Evolutionary conservation across 2,797 vertebrate genomes (phyloP).

Genomic region (Chiroxiphia lanceolata): DNA sequence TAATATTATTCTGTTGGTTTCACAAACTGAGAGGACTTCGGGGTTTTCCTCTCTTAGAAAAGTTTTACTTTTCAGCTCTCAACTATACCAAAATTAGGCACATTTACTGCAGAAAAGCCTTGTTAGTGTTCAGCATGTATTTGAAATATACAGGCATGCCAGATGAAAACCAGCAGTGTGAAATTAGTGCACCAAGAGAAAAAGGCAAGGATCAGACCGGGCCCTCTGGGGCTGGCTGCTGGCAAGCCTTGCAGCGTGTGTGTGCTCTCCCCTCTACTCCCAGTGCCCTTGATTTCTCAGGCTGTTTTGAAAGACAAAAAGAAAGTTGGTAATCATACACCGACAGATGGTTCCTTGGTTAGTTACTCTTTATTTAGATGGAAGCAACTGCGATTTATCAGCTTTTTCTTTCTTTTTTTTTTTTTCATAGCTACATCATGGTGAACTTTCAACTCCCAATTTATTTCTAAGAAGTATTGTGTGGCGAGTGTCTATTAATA

Average conservation of each 20-base stretch:
- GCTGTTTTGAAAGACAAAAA: constrained; percentile 68
- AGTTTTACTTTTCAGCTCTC: neutral
- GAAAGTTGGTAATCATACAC: constrained; percentile 69
- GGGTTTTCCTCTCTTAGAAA: neutral
- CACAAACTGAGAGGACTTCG: constrained; percentile 1
- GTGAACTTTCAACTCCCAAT: constrained; percentile 50
- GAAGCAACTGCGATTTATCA: constrained; percentile 58
- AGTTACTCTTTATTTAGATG: constrained; percentile 64
- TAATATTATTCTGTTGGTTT: constrained; percentile 46
- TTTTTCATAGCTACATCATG: neutral
- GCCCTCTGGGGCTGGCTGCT: neutral
- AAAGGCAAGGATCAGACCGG: neutral
- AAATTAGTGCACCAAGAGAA: constrained; percentile 8
- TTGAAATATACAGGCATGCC: neutral
- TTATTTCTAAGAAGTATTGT: constrained; percentile 45
- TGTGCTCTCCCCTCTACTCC: neutral
- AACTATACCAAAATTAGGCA: neutral
- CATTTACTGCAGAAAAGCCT: neutral
- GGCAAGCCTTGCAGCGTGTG: neutral
- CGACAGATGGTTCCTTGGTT: constrained; percentile 65
- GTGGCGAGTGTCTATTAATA: constrained; percentile 36
- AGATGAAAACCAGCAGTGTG: constrained; percentile 21
- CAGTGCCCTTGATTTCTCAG: constrained; percentile 35
- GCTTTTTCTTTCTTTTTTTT: neutral
- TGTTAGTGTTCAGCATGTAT: neutral